Evolutionary conservation across 1,140 invertebrate genomes (phyloP).

Genomic region (Trigoniulus corallinus): DNA sequence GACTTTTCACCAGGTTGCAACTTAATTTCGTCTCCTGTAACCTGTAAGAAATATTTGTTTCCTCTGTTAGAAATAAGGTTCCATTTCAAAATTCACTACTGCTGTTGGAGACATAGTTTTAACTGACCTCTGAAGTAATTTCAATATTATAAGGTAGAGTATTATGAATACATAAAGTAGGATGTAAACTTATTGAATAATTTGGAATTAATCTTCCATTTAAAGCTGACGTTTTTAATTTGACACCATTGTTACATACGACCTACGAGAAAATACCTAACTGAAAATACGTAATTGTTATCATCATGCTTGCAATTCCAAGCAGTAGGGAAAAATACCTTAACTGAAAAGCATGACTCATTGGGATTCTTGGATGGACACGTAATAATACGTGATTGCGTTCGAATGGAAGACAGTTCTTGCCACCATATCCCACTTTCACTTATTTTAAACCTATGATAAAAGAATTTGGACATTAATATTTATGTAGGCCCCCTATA

Average conservation of each 20-base stretch:
- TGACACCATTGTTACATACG: slow-evolving; percentile 27
- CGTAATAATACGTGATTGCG: slow-evolving; percentile 20
- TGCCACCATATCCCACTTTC: slow-evolving; percentile 60
- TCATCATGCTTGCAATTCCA: not conserved
- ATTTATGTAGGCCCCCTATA: too few species aligned
- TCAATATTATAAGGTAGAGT: slow-evolving; percentile 40
- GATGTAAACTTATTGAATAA: slow-evolving; percentile 48
- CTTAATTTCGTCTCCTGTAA: slow-evolving; percentile 25
- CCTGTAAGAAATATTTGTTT: not conserved
- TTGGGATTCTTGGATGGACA: slow-evolving; percentile 20
- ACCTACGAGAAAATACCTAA: slow-evolving; percentile 21
- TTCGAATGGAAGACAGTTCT: slow-evolving; percentile 44
- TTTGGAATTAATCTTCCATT: slow-evolving; percentile 41
- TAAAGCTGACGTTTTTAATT: slow-evolving; percentile 22
- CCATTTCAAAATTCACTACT: not conserved
- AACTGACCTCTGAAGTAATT: slow-evolving; percentile 22
- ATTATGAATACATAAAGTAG: slow-evolving; percentile 56
- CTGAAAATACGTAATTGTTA: slow-evolving; percentile 6
- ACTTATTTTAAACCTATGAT: slow-evolving; percentile 38
- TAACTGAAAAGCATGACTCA: slow-evolving; percentile 22
- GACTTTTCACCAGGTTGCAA: slow-evolving; percentile 52
- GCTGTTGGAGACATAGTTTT: too few species aligned
- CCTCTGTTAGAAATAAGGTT: not conserved
- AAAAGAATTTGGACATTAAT: too few species aligned
- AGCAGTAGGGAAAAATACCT: slow-evolving; percentile 17